Base-by-base conservation (phyloP, 2,888 invertebrate species). In the Troides oblongomaculatus region DNA sequence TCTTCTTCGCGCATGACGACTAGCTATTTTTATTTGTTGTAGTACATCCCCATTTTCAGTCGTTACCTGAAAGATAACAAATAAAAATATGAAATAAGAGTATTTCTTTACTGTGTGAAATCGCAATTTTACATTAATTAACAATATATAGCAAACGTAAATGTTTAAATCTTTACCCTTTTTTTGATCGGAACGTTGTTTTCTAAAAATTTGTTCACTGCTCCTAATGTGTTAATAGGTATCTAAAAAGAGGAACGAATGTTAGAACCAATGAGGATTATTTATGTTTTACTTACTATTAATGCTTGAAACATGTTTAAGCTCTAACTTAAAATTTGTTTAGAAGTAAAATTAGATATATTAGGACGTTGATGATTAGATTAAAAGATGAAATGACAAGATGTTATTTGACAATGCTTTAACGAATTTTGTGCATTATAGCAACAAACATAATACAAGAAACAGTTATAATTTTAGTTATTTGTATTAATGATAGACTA, bases 221-320 rank as follows among this genome's bases (percentile, higher is more conserved):
- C 95, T 56, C 93, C 93, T 67, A 95, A 84, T 1, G 95, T 94
- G 64, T 94, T 94, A 78, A 95, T 94, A 70, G 95, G 95, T 76
- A 95, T 95, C 95, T 95, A 86, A 74, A 90, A 90, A 75, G 14
- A 14, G 14, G 17, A 50, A 50, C 1, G 14, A 50, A 50, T 50
- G 17, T 14, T 50, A 17, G 5, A 50, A 14, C 50, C 5, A 14
- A 50, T 14, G 5, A 50, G 17, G 14, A 50, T 50, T 39, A 39
- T 39, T 10, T 50, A 17, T 50, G 2, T 17, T 50, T 18, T 12
- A 14, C 18, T 50, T 50, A 17, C 12, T 4, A 12, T 14, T 4
- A 50, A 2, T 17, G 18, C 18, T 5, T 17, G 17, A 5, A 50
- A 14, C 14, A 50, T 50, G 17, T 50, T 50, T 18, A 50, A 50